A percentile compares a stretch with the other conserved stretches of the same genome.
Evolutionary conservation across 2,888 invertebrate genomes (phyloP).

Genomic region (Graphium colonna): DNA sequence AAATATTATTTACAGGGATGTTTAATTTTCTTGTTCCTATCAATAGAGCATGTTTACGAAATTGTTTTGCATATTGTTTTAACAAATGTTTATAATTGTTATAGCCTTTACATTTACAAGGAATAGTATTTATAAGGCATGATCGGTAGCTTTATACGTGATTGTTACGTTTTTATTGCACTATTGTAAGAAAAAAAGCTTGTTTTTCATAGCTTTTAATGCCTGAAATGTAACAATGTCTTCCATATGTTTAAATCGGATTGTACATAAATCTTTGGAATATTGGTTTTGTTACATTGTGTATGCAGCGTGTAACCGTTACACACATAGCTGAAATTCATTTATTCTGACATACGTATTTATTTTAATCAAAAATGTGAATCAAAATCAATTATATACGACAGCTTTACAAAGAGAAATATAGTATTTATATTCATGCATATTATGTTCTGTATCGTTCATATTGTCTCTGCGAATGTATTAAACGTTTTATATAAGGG

Average conservation of each 20-base stretch:
- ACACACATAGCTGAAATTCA: conserved; percentile 26
- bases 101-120: conserved; percentile 29
- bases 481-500: conserved; percentile 21
- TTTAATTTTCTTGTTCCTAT: conserved; percentile 16
- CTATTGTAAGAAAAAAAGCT: conserved; percentile 33
- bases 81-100: conserved; percentile 26
- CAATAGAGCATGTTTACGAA: conserved; percentile 7
- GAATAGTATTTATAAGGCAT: conserved; percentile 18
- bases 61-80: conserved; percentile 19
- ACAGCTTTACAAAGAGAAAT: conserved; percentile 6
- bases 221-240: conserved; percentile 50
- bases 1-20: conserved; percentile 2
- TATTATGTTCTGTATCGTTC: background rate
- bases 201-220: conserved; percentile 16
- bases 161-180: conserved; percentile 34
- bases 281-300: conserved; percentile 50
- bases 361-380: background rate
- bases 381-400: conserved; percentile 6
- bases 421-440: background rate
- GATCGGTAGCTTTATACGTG: conserved; percentile 26
- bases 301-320: conserved; percentile 26
- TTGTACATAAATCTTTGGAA: conserved; percentile 50
- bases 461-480: conserved; percentile 25
- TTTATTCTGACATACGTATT: conserved; percentile 7
- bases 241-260: conserved; percentile 52